A percentile compares a stretch with the other conserved stretches of the same genome.
Evolutionary conservation across 2,888 invertebrate species (phyloP).

Genomic region (Meteorus colon): DNA sequence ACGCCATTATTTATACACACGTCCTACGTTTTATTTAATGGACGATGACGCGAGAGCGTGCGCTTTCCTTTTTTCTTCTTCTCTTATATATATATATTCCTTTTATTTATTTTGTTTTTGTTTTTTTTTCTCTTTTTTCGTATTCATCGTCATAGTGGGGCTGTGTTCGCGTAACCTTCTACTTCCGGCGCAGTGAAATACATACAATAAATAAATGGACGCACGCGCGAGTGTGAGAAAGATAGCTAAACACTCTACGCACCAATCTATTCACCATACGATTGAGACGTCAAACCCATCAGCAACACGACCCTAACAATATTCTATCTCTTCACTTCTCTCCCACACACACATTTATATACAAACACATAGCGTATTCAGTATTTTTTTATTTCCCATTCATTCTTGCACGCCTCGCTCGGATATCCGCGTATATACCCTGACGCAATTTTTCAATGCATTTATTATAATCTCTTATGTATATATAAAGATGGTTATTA

Average conservation of each 20-base stretch:
- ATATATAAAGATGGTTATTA: conserved; percentile 31
- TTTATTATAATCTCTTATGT: conserved; percentile 15
- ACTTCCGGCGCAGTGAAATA: conserved; percentile 50
- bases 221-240: conserved; percentile 17
- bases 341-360: conserved; percentile 1
- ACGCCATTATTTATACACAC: conserved; percentile 49
- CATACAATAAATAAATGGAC: conserved; percentile 39
- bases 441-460: background rate
- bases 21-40: conserved; percentile 43
- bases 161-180: conserved; percentile 43
- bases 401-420: conserved; percentile 26
- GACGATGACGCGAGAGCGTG: conserved; percentile 26
- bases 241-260: background rate
- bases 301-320: conserved; percentile 29
- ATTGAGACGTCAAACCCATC: conserved; percentile 40
- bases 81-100: conserved; percentile 2
- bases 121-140: conserved; percentile 22
- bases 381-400: conserved; percentile 27
- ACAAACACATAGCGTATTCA: conserved; percentile 4
- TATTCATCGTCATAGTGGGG: conserved; percentile 36
- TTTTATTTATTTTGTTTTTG: conserved; percentile 13
- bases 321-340: conserved; percentile 33
- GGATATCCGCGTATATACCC: conserved; percentile 26
- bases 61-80: conserved; percentile 3
- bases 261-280: conserved; percentile 23